Conservation (phyloP, 2,888 invertebrate species). For the Podabrus alpinus region DNA sequence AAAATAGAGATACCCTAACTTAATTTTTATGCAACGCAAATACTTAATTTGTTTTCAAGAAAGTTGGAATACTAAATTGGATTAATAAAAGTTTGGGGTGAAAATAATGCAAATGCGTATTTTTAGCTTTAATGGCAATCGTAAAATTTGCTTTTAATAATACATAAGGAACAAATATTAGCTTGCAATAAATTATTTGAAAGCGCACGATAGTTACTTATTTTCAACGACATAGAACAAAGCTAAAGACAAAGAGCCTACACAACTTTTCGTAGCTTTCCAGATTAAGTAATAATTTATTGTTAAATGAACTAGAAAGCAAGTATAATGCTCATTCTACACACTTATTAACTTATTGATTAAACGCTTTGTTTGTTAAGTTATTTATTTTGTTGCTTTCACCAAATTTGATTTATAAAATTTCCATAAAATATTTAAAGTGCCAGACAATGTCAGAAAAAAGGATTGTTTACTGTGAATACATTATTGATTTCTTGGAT, state of each 20-base stretch:
- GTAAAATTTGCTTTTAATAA: slow-evolving; percentile 1
- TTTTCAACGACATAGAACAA: background rate
- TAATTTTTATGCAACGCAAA: background rate
- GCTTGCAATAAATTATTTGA: background rate
- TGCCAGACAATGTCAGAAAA: background rate
- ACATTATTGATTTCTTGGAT: slow-evolving; percentile 14
- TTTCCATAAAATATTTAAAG: background rate
- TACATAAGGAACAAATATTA: background rate
- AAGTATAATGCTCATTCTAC: background rate
- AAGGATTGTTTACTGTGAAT: slow-evolving; percentile 5
- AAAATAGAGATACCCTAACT: background rate
- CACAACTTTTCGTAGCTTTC: background rate
- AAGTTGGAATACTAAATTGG: background rate
- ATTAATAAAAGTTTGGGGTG: background rate
- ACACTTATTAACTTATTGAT: slow-evolving; percentile 2
- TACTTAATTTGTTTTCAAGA: background rate
- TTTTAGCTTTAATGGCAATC: background rate
- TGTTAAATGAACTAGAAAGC: background rate
- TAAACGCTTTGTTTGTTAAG: background rate
- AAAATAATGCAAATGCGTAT: background rate
- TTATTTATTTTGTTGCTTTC: background rate
- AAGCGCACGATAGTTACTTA: background rate
- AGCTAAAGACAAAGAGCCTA: background rate
- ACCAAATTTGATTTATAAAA: background rate
- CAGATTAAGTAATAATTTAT: background rate